Percentiles rank a stretch among this genome's conserved stretches.
Conservation (phyloP, 2,113 vertebrate species). For the Carassius auratus region DNA sequence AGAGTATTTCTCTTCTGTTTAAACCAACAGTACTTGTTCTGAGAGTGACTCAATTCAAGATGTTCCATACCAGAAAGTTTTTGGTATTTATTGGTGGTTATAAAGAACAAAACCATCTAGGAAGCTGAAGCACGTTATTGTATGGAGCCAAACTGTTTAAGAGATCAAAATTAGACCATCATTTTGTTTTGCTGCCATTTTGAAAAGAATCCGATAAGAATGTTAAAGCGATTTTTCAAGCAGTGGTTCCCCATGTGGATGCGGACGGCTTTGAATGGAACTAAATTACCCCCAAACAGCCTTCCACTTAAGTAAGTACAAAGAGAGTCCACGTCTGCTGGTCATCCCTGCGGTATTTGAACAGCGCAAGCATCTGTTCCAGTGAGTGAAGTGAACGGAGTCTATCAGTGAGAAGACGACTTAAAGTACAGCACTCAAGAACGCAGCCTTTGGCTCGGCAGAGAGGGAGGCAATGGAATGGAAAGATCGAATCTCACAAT, state of each 20-base stretch:
- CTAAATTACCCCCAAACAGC: slow-evolving; percentile 30
- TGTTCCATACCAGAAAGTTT: background rate
- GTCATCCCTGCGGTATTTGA: slow-evolving; percentile 14
- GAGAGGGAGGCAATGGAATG: background rate
- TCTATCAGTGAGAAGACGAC: slow-evolving; percentile 19
- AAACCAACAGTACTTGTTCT: background rate
- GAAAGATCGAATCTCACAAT: slow-evolving; percentile 24
- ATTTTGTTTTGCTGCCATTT: slow-evolving; percentile 2
- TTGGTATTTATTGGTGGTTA: background rate
- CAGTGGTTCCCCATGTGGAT: slow-evolving; percentile 1
- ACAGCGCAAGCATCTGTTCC: slow-evolving; percentile 14
- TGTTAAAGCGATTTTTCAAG: slow-evolving; percentile 13
- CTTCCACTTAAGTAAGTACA: slow-evolving; percentile 30
- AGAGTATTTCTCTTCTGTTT: background rate
- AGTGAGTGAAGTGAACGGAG: slow-evolving; percentile 23
- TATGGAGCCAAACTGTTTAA: background rate
- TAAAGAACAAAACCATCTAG: background rate
- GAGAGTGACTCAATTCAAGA: background rate
- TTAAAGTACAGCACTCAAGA: slow-evolving; percentile 26
- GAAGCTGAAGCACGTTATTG: background rate
- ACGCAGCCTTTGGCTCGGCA: background rate
- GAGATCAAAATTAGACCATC: background rate
- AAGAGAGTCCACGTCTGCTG: slow-evolving; percentile 12
- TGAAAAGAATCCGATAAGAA: slow-evolving; percentile 23
- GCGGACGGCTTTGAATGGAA: slow-evolving; percentile 11